Percentiles rank a stretch among this genome's conserved stretches.
These are phyloP conservation scores for Triplophysa tibetana DNA, from an alignment of 2,113 vertebrate genomes.

Conservation along the genomic window DNA sequence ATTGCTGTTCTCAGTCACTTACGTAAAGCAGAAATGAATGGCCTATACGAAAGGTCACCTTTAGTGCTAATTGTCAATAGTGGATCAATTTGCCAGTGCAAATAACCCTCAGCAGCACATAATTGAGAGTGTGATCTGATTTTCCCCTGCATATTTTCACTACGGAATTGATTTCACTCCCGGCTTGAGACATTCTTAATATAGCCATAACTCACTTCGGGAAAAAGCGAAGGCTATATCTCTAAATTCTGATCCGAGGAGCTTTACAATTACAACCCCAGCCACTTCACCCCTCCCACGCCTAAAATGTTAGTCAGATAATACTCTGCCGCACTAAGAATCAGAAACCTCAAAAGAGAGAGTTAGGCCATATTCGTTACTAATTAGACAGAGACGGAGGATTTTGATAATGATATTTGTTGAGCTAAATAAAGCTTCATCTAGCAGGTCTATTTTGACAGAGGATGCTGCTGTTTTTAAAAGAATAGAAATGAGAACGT, in stretches of 20 bases:
- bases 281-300: conserved; percentile 37
- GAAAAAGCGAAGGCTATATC: conserved; percentile 68
- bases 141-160: conserved; percentile 71
- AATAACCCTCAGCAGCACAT: conserved; percentile 72
- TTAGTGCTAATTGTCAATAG: conserved; percentile 77
- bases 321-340: conserved; percentile 57
- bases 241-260: conserved; percentile 53
- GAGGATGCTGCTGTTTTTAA: too few relatives aligned
- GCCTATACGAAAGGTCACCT: conserved; percentile 74
- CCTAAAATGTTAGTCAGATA: conserved; percentile 75
- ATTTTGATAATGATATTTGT: conserved; percentile 62
- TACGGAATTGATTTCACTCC: conserved; percentile 71
- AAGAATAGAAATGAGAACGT: too few relatives aligned
- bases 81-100: conserved; percentile 71
- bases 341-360: conserved; percentile 63
- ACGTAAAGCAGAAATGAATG: conserved; percentile 47
- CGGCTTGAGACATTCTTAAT: conserved; percentile 76
- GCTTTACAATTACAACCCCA: conserved; percentile 39
- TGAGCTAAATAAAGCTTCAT: conserved; percentile 69
- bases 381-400: conserved; percentile 63
- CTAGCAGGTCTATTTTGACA: conserved; percentile 61
- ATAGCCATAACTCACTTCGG: conserved; percentile 72
- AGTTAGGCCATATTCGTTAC: conserved; percentile 71
- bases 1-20: conserved; percentile 56
- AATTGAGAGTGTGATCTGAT: conserved; percentile 77